Conservation (phyloP, 1,140 invertebrate genomes). For the Ylistrum balloti region DNA sequence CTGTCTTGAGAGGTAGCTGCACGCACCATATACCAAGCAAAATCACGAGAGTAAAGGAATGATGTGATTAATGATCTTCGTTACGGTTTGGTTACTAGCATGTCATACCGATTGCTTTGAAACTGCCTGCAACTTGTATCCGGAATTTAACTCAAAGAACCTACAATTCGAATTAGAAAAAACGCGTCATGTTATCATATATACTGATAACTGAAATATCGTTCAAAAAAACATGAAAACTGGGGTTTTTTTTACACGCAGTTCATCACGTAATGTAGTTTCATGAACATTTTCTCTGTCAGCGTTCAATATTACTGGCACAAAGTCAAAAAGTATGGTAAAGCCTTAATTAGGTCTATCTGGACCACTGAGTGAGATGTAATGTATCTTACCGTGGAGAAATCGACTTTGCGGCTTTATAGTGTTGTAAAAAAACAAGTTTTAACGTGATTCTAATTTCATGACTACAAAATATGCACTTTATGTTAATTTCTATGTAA, state of each 20-base stretch:
- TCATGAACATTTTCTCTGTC: not conserved
- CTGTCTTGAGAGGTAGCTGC: not conserved
- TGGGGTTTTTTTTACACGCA: not conserved
- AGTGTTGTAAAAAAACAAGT: not conserved
- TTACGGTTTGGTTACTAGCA: not conserved
- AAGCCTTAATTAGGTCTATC: not conserved
- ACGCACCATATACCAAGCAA: not conserved
- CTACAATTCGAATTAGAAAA: not conserved
- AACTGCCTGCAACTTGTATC: not conserved
- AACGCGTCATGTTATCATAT: not conserved
- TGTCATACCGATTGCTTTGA: not conserved
- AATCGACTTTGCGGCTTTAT: not conserved
- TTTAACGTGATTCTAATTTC: not conserved
- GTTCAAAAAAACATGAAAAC: not conserved
- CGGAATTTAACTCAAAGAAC: not conserved
- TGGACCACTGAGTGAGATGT: not conserved
- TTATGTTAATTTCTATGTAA: not conserved
- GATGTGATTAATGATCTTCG: not conserved
- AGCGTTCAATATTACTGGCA: not conserved
- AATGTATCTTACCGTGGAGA: not conserved
- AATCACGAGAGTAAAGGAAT: not conserved
- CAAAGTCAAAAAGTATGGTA: not conserved
- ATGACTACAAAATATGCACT: not conserved
- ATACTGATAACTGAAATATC: not conserved
- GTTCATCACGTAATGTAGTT: not conserved